Percentiles rank a stretch among this genome's conserved stretches.
phyloP scores from a whole-genome alignment of 2,888 invertebrate species.

The Globia sparganii region DNA sequence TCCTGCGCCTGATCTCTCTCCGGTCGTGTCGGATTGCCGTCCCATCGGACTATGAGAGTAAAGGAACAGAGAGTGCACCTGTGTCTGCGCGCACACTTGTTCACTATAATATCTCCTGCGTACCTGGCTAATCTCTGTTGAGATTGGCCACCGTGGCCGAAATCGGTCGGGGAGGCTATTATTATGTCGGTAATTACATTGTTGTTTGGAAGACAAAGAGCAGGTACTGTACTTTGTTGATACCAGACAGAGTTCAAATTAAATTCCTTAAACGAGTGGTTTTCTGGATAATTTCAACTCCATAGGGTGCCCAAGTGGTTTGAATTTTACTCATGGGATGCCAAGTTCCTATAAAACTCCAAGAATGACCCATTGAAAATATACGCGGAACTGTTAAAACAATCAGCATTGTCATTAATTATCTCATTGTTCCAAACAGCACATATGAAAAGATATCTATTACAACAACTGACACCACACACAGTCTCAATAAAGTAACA shows the following conservation, averaged over 20 bases:
- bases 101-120: no score
- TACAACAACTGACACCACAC: conserved; percentile 21
- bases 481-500: conserved; percentile 13
- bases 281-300: not conserved
- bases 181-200: conserved; percentile 15
- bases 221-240: not conserved
- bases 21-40: no score
- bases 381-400: not conserved
- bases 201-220: not conserved
- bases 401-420: conserved; percentile 13
- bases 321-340: not conserved
- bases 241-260: not conserved
- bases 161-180: no score
- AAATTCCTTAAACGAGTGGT: not conserved
- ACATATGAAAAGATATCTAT: not conserved
- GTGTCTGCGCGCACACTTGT: no score
- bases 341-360: not conserved
- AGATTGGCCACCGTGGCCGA: no score
- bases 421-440: not conserved
- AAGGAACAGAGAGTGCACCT: no score
- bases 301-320: no score
- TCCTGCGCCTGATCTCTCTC: no score
- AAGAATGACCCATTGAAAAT: not conserved
- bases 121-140: no score
- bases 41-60: no score